Evolutionary conservation across 2,888 invertebrate species (phyloP), one percentile per base, ranked within the genome.

Genomic region (Apodemia duryi): DNA sequence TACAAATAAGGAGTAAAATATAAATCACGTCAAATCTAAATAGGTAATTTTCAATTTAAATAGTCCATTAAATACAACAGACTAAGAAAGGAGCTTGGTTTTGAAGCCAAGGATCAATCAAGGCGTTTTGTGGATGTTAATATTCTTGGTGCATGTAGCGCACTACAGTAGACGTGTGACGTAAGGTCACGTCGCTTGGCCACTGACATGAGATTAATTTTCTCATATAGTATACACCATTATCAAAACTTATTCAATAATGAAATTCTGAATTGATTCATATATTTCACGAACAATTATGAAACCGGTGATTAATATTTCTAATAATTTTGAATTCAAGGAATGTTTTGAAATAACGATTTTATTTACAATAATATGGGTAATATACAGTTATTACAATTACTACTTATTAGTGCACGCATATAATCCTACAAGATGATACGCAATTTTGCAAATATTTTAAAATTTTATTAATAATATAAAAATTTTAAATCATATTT

Each of bases 31-130:
- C 63, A 67, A 67, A 68, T 70, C 66, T 60, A 67, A 68, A 61
- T n/a, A 63, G 64, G 65, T 65, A 66, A 65, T 70, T 70, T 67
- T 67, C 68, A 71, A 70, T 69, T 66, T 67, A 66, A 69, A 69
- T 63, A 65, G 68, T 80, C 79, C 80, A 83, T 80, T 79, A 80
- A 82, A 81, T 82, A 86, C 85, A 86, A 85, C 81, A 77, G 81
- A 79, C 79, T 91, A 85, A 83, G 91, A 90, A 91, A 91, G 91
- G 91, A 88, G 90, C 83, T 88, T 79, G 84, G 89, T 90, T 91
- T 91, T 91, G 90, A 91, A 91, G 91, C 91, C 91, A 91, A 91
- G 91, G 91, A 91, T 91, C 81, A 79, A 86, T 84, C 89, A 89
- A 90, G 91, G 90, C 84, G 88, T 83, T 88, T 84, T 80, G 82